Evolutionary conservation across 35 echinoderm and acorn worm species (phyloP).

Genomic region (Apostichopus parvimensis): DNA sequence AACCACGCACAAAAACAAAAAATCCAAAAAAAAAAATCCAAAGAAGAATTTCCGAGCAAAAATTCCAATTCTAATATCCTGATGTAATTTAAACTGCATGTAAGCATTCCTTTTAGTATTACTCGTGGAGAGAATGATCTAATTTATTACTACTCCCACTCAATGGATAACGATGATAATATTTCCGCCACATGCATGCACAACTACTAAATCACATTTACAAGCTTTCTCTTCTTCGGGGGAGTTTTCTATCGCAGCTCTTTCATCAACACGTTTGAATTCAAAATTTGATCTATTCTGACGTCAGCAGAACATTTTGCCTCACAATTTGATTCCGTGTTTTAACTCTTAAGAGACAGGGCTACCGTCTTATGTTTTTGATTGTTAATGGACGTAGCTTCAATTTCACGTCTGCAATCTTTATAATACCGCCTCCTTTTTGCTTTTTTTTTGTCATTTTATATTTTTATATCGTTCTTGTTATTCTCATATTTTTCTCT

Average conservation of each 20-base stretch:
- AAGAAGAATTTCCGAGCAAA: too few species aligned
- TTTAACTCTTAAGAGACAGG: neutral
- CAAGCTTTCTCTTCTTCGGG: neutral
- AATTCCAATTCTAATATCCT: too few species aligned
- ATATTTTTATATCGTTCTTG: neutral
- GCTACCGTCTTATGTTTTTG: neutral
- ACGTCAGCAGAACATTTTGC: neutral
- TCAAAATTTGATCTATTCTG: neutral
- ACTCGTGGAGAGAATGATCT: neutral
- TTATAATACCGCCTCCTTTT: neutral
- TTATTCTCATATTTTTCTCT: neutral
- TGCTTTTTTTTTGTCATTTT: neutral
- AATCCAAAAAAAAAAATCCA: too few species aligned
- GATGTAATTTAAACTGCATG: too few species aligned
- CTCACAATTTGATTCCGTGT: neutral
- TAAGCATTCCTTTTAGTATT: too few species aligned
- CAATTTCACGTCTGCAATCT: neutral
- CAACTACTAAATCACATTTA: neutral
- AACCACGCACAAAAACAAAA: too few species aligned
- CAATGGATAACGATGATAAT: neutral
- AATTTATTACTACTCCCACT: neutral
- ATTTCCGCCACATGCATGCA: neutral
- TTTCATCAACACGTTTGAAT: neutral
- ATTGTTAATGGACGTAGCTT: neutral
- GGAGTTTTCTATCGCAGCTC: neutral